Evolutionary conservation across 2,888 invertebrate genomes (phyloP).

Genomic region (Noctua janthe): DNA sequence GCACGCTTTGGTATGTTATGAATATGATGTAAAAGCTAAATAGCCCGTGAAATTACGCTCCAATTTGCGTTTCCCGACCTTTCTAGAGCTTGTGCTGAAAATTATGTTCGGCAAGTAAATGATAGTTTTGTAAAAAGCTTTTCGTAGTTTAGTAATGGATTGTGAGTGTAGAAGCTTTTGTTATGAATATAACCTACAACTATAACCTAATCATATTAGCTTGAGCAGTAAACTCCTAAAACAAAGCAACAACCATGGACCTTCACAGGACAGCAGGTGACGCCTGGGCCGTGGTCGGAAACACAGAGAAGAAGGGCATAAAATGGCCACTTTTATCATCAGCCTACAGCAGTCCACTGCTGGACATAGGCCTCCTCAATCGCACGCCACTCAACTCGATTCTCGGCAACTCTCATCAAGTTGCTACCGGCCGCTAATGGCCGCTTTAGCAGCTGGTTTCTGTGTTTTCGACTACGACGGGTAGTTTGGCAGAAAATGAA

Average conservation of each 20-base stretch:
- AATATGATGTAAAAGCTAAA: slow-evolving; percentile 64
- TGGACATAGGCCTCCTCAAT: no score
- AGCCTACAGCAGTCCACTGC: no score
- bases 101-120: background rate
- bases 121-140: background rate
- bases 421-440: no score
- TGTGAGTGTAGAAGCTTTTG: background rate
- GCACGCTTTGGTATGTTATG: slow-evolving; percentile 58
- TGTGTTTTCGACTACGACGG: no score
- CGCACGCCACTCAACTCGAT: no score
- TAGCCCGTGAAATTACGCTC: slow-evolving; percentile 58
- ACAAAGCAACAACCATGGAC: background rate
- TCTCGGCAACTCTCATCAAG: no score
- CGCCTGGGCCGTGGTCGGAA: background rate
- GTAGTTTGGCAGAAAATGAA: background rate
- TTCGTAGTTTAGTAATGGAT: background rate
- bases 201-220: background rate
- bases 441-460: no score
- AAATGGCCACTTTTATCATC: no score
- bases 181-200: background rate
- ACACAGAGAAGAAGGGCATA: no score
- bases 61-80: background rate
- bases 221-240: background rate
- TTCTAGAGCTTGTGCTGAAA: slow-evolving; percentile 5
- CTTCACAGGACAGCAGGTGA: background rate